Evolutionary conservation across 2,797 vertebrate genomes (phyloP), one percentile per base, ranked within the genome.

Genomic region (Coilia nasus): DNA sequence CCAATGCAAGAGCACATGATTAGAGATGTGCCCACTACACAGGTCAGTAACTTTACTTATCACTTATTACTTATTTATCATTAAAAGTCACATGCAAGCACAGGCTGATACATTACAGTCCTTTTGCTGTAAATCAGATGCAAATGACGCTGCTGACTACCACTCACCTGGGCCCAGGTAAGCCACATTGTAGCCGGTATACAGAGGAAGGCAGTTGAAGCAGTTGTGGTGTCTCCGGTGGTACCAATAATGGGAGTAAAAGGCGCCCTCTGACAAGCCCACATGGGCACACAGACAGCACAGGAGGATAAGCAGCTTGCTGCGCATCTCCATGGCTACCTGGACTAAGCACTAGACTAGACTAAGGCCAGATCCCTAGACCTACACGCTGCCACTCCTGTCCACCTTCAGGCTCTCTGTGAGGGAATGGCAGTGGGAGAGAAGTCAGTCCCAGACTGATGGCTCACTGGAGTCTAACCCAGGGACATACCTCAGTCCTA

Each of bases 221-320:
- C 98, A 99, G 91, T 90, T 94, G 92, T 97, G 98, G 91, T 90
- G 94, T 83, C 95, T 95, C 91, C 96, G 96, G 82, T 95, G 91
- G 88, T 96, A 96, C 87, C 86, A 94, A 86, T 95, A 93, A 81
- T 93, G 89, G 0, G 91, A 92, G 81, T 93, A 94, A 85, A 95
- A 93, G 0, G 93, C 87, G 0, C 93, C 90, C 0, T 90, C 88
- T 14, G 91, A 90, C 86, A 94, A 88, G 92, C 83, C 85, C 0
- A 92, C 88, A 83, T 93, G 83, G 10, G 88, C 54, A 78, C 91
- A 92, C 10, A 93, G 47, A 80, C 87, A 83, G 46, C 85, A 5
- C 50, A 93, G 64, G 82, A 89, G 83, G 25, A 94, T 85, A 90
- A 91, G 86, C 85, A 91, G 41, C 82, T 67, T 87, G 60, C 82